Evolutionary conservation across 2,888 invertebrate genomes (phyloP).

Genomic region (Drosophila longiperda): DNA sequence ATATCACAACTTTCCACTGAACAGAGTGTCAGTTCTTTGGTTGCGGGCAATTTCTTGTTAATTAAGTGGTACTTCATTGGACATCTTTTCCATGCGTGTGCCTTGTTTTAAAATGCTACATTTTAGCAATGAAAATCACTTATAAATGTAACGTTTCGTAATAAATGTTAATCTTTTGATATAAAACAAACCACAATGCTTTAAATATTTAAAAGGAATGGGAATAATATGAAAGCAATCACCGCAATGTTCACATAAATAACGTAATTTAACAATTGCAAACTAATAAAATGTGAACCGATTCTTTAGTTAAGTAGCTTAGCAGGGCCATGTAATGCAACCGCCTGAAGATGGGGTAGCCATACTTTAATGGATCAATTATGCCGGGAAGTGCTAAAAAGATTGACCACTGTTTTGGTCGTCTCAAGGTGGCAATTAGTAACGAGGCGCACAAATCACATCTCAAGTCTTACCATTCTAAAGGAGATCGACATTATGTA

Average conservation of each 20-base stretch:
- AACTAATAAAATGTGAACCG: background rate
- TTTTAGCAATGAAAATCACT: conserved; percentile 29
- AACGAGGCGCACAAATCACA: background rate
- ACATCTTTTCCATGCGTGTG: conserved; percentile 28
- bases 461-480: background rate
- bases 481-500: background rate
- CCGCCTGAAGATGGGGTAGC: background rate
- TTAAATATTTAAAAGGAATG: background rate
- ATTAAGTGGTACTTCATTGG: conserved; percentile 34
- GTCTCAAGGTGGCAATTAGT: no score
- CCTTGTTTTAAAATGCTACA: conserved; percentile 45
- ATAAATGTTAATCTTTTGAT: conserved; percentile 49
- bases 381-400: background rate
- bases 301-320: background rate
- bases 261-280: background rate
- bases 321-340: background rate
- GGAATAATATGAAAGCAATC: background rate
- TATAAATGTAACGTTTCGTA: conserved; percentile 33
- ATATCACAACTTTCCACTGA: conserved; percentile 38
- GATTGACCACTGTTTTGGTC: background rate
- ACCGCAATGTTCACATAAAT: background rate
- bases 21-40: conserved; percentile 41
- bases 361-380: background rate
- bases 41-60: conserved; percentile 45
- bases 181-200: background rate